Percentiles rank a stretch among this genome's conserved stretches.
phyloP scores from a whole-genome alignment of 2,797 vertebrate species.

The Mus spretus region DNA sequence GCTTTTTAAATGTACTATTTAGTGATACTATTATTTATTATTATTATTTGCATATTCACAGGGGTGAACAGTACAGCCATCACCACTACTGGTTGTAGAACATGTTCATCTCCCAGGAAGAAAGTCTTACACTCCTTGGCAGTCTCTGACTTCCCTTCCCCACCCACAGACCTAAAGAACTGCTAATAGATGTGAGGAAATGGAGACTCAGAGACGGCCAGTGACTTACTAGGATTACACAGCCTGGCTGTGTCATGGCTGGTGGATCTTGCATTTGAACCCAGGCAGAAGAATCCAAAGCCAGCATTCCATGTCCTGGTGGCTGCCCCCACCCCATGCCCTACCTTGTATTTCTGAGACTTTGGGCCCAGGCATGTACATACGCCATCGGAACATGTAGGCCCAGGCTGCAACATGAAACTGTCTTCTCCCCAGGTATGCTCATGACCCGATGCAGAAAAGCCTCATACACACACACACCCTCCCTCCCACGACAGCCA shows the following conservation, averaged over 20 bases:
- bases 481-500: not conserved
- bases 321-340: not conserved
- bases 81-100: not conserved
- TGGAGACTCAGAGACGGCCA: conserved; percentile 37
- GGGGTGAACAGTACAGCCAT: not conserved
- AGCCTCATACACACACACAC: not conserved
- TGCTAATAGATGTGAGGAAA: not conserved
- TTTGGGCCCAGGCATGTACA: conserved; percentile 47
- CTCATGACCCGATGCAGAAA: not conserved
- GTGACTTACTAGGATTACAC: not conserved
- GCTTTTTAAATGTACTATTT: not conserved
- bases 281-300: not conserved
- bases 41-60: not conserved
- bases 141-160: not conserved
- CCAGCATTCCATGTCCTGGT: not conserved
- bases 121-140: not conserved
- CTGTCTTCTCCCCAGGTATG: not conserved
- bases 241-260: not conserved
- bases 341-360: conserved; percentile 32
- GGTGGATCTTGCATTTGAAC: not conserved
- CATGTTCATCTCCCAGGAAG: not conserved
- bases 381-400: conserved; percentile 31
- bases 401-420: not conserved
- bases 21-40: not conserved
- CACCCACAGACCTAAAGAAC: not conserved